Conservation (phyloP, 2,888 invertebrate species). For the Agrochola circellaris region DNA sequence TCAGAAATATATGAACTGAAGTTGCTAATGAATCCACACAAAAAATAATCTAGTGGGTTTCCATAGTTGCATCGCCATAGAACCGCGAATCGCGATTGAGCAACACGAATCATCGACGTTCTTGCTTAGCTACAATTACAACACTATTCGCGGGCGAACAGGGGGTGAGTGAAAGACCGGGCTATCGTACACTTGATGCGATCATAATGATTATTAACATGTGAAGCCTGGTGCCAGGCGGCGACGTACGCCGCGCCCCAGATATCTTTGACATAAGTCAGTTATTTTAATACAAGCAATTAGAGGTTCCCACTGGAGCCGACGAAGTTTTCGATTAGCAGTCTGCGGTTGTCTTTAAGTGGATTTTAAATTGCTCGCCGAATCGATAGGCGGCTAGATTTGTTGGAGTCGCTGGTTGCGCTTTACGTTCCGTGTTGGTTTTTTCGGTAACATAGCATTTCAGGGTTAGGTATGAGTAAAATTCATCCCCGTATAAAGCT, state of each 20-base stretch:
- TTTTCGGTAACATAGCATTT: conserved; percentile 60
- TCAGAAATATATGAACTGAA: neutral
- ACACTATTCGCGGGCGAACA: conserved; percentile 55
- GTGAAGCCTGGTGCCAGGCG: conserved; percentile 88
- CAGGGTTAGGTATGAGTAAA: conserved; percentile 46
- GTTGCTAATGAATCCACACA: too few relatives aligned
- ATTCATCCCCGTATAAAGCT: too few relatives aligned
- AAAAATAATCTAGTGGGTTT: neutral
- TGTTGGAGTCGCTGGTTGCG: conserved; percentile 63
- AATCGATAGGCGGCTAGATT: conserved; percentile 80
- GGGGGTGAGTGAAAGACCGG: conserved; percentile 76
- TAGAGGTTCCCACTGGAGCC: conserved; percentile 85
- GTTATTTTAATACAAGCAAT: conserved; percentile 91
- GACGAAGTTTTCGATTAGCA: conserved; percentile 88
- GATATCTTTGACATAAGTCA: conserved; percentile 90
- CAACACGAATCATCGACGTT: conserved; percentile 42
- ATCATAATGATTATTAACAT: conserved; percentile 91
- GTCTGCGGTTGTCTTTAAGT: conserved; percentile 89
- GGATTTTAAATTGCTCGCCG: conserved; percentile 87
- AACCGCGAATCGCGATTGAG: neutral
- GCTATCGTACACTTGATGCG: conserved; percentile 90
- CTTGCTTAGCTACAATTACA: conserved; percentile 47
- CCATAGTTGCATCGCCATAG: neutral
- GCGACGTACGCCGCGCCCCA: conserved; percentile 84
- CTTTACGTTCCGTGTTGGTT: conserved; percentile 60